Conservation (phyloP, 2,113 vertebrate species). For the Blennius ocellaris region DNA sequence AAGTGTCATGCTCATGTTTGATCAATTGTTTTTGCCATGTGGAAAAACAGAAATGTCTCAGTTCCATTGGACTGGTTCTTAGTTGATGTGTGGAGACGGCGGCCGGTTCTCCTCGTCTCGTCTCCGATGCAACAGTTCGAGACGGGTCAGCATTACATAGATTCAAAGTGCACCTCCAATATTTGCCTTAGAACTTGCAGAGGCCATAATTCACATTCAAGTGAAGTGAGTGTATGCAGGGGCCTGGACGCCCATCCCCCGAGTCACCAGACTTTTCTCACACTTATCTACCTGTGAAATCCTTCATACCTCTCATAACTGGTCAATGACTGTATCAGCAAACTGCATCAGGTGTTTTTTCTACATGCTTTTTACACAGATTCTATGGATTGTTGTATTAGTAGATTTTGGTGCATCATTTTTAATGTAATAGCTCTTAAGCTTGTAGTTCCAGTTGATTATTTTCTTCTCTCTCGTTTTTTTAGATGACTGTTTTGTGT, state of each 20-base stretch:
- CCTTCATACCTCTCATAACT: slow-evolving; percentile 99
- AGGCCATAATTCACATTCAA: slow-evolving; percentile 99
- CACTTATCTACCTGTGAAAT: slow-evolving; percentile 99
- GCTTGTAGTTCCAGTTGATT: slow-evolving; percentile 85
- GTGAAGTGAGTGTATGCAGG: slow-evolving; percentile 99
- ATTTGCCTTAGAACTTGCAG: slow-evolving; percentile 99
- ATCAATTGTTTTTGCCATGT: slow-evolving; percentile 67
- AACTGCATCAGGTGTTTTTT: slow-evolving; percentile 99
- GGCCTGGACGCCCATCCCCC: slow-evolving; percentile 89
- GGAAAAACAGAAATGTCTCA: slow-evolving; percentile 49
- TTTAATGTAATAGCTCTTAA: slow-evolving; percentile 98
- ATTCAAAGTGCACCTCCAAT: slow-evolving; percentile 96
- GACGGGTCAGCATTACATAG: slow-evolving; percentile 91
- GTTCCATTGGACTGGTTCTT: slow-evolving; percentile 68
- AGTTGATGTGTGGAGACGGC: slow-evolving; percentile 65
- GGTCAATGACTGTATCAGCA: slow-evolving; percentile 99
- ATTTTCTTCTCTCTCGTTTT: slow-evolving; percentile 83
- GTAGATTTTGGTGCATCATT: slow-evolving; percentile 95
- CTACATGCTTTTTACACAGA: slow-evolving; percentile 99
- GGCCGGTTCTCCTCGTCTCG: slow-evolving; percentile 68
- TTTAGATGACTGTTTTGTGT: slow-evolving; percentile 98
- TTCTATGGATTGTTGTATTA: slow-evolving; percentile 99
- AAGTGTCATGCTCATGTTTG: slow-evolving; percentile 70
- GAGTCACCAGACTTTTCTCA: slow-evolving; percentile 96
- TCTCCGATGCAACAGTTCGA: slow-evolving; percentile 63